Evolutionary conservation across 1,140 invertebrate genomes (phyloP).

Genomic region (Plutomurus gul): DNA sequence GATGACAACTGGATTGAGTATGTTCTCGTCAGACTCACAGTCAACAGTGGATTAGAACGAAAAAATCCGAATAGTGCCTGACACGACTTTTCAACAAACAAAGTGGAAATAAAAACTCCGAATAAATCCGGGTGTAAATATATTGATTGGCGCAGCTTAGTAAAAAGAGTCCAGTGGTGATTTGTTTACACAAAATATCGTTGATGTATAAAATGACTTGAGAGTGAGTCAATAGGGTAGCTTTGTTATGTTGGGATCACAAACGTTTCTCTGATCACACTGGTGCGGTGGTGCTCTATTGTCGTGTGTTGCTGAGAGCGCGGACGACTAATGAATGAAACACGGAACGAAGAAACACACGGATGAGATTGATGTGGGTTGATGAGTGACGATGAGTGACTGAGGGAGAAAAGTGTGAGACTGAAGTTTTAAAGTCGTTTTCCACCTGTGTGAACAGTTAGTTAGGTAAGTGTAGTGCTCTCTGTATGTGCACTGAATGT

Average conservation of each 20-base stretch:
- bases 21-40: not conserved
- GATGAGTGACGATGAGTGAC: constrained; percentile 41
- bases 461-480: constrained; percentile 16
- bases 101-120: not conserved
- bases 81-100: not conserved
- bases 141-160: no score
- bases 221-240: no score
- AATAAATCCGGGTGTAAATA: no score
- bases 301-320: not conserved
- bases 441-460: constrained; percentile 51
- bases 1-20: not conserved
- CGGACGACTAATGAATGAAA: constrained; percentile 14
- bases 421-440: constrained; percentile 49
- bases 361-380: constrained; percentile 7
- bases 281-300: not conserved
- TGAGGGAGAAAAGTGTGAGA: constrained; percentile 53
- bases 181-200: no score
- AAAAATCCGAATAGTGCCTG: not conserved
- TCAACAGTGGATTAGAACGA: no score
- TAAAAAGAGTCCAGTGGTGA: no score
- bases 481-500: not conserved
- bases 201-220: no score
- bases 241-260: no score
- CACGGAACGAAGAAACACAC: constrained; percentile 14
- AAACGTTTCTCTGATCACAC: no score